A percentile compares a stretch with the other conserved stretches of the same genome.
Conservation (phyloP, 2,797 vertebrate species). For the Centroberyx gerrardi region DNA sequence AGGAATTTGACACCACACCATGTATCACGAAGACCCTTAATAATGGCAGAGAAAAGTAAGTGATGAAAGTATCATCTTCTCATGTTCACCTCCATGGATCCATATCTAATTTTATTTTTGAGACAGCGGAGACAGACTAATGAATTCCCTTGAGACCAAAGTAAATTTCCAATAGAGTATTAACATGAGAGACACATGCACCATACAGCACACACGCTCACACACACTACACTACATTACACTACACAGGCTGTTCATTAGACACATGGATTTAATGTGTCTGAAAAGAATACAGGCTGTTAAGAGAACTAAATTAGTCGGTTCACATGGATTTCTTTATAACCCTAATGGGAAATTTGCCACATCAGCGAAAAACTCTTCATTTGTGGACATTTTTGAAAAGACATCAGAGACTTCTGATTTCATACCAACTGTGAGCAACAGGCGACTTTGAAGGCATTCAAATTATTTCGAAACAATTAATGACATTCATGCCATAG, state of each 20-base stretch:
- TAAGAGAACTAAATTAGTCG: slow-evolving; percentile 90
- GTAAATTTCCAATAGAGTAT: slow-evolving; percentile 17
- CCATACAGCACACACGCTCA: not conserved
- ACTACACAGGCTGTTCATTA: slow-evolving; percentile 66
- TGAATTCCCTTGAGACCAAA: slow-evolving; percentile 36
- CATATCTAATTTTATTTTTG: slow-evolving; percentile 28
- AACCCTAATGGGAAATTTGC: slow-evolving; percentile 82
- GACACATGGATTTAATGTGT: slow-evolving; percentile 92
- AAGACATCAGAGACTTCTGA: slow-evolving; percentile 78
- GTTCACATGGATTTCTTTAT: slow-evolving; percentile 86
- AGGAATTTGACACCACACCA: slow-evolving; percentile 55
- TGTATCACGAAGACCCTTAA: slow-evolving; percentile 53
- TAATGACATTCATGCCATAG: slow-evolving; percentile 62
- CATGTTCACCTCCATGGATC: slow-evolving; percentile 15
- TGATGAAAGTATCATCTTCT: slow-evolving; percentile 46
- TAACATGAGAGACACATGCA: slow-evolving; percentile 41
- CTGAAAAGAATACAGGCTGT: slow-evolving; percentile 87
- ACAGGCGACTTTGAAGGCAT: slow-evolving; percentile 46
- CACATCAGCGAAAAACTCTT: slow-evolving; percentile 85
- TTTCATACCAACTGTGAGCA: slow-evolving; percentile 69
- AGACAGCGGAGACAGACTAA: slow-evolving; percentile 31
- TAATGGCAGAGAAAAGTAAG: slow-evolving; percentile 22
- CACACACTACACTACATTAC: not conserved
- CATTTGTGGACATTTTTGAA: slow-evolving; percentile 81
- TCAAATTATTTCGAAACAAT: slow-evolving; percentile 60